Evolutionary conservation across 2,113 vertebrate species (phyloP), one percentile per base, ranked within the genome.

Genomic region (Cricetomys ansorgei): DNA sequence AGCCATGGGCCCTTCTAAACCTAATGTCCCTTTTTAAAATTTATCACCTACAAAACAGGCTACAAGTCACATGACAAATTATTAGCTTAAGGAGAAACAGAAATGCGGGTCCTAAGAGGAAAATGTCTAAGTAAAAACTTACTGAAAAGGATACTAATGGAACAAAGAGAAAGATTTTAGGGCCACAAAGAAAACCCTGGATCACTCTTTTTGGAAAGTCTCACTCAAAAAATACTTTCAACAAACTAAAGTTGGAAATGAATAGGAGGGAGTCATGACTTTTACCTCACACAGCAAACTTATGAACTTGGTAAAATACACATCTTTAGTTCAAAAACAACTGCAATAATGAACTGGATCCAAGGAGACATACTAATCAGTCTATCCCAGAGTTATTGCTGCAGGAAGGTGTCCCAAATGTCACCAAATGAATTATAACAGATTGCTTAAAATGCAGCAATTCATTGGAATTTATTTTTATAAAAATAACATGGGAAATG

Each of bases 301-400:
- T 70, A 94, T 76, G 67, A 65, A 88, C 86, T 87, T 76, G 73
- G 16, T 15, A 65, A 95, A 89, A 92, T 29, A 9, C 23, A 45
- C 17, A 69, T 97, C 53, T 87, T 97, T 97, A 85, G 95, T 89
- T 79, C 53, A 96, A 89, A 98, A 97, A 89, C 45, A 92, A 45
- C 88, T 85, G 84, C 94, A 97, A 93, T 81, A 96, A 92, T 93
- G 84, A 94, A 79, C 84, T 45, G 0, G 3, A 90, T 98, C 96
- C 65, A 95, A 96, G 93, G 15, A 88, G 85, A 96, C 59, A n/a
- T 94, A 92, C 23, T 10, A 67, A 94, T 85, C 90, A 57, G 48
- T 83, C 89, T 92, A 23, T 77, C 90, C 43, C 89, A 93, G 97
- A 97, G 98, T 0, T 92, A 67, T 93, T 76, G 77, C 37, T 37